Evolutionary conservation across 2,888 invertebrate genomes (phyloP), one percentile per base, ranked within the genome.

Genomic region (Eueremaeus valkanovi): DNA sequence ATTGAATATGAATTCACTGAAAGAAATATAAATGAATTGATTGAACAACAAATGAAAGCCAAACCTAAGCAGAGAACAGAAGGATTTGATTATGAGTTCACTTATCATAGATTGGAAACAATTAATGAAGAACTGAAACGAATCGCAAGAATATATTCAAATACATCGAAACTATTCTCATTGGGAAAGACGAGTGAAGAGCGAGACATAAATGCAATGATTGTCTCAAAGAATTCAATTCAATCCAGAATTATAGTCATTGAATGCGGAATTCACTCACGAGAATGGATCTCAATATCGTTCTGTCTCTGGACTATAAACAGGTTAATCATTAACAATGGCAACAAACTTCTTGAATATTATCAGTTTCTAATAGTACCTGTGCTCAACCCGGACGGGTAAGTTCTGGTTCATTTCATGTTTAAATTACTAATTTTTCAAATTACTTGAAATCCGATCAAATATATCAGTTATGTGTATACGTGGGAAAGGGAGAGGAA

Each of bases 301-400:
- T 51, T 21, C 8, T 51, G 51, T 21, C 21, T 51, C 21, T 51
- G 51, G n/a, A n/a, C 51, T n/a, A 51, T 51, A 51, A n/a, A 51
- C 51, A 9, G 42, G 18, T 11, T 18, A 45, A 16, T 16, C 18
- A 18, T 8, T 45, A 45, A 11, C 2, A n/a, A 36, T 8, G 36
- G 11, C 11, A 36, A 36, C 5, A n/a, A 1, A 51, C 51, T 51
- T 2, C 21, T 51, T 1, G 21, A 51, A 5, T 8, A n/a, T 21
- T 51, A 51, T 51, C 51, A 51, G 21, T 51, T 51, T n/a, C 21
- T 51, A n/a, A 21, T 51, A n/a, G n/a, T 51, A 51, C 51, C 51
- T 8, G 51, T 51, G 5, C n/a, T 51, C 6, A 51, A 51, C n/a
- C 51, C 51, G 6, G 51, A 51, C n/a, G 51, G 51, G 51, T 51